A percentile compares a stretch with the other conserved stretches of the same genome.
These are phyloP conservation scores for Lepidocyrtoides sp. DNA, from an alignment of 2,888 invertebrate species.

Conservation along the genomic window DNA sequence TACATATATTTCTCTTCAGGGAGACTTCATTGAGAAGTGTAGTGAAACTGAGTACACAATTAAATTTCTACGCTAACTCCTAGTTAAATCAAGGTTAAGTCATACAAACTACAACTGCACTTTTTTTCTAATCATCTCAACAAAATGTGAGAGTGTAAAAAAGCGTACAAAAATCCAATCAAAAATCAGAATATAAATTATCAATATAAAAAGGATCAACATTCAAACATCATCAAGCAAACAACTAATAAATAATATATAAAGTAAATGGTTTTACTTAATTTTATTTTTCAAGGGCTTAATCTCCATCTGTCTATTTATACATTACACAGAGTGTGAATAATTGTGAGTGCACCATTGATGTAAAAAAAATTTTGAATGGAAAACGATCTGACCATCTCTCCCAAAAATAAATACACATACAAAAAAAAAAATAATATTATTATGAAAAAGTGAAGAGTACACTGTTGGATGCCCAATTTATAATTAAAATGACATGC, in stretches of 20 bases:
- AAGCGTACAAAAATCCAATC: not conserved
- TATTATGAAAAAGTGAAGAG: conserved; percentile 72
- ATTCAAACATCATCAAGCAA: not conserved
- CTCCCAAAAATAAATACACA: not conserved
- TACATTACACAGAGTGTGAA: not conserved
- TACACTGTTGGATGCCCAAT: conserved; percentile 69
- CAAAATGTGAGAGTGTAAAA: conserved; percentile 7
- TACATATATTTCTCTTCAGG: not conserved
- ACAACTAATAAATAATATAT: not conserved
- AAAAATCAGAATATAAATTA: conserved; percentile 7
- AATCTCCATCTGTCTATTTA: not conserved
- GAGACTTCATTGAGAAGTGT: not conserved
- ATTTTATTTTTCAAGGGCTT: conserved; percentile 21
- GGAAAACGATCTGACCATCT: not conserved
- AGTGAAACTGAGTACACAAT: not conserved
- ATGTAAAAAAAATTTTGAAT: conserved; percentile 2
- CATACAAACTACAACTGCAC: not conserved
- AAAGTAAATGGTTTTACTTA: not conserved
- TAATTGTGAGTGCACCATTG: not conserved
- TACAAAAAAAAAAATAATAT: not conserved
- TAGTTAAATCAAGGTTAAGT: conserved; percentile 12
- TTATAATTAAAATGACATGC: conserved; percentile 77
- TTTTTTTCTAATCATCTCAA: not conserved
- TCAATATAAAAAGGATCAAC: not conserved
- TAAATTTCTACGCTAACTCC: conserved; percentile 7